These are phyloP conservation scores for Phymatocera aterrima DNA, from an alignment of 2,888 invertebrate species.

Conservation along the genomic window DNA sequence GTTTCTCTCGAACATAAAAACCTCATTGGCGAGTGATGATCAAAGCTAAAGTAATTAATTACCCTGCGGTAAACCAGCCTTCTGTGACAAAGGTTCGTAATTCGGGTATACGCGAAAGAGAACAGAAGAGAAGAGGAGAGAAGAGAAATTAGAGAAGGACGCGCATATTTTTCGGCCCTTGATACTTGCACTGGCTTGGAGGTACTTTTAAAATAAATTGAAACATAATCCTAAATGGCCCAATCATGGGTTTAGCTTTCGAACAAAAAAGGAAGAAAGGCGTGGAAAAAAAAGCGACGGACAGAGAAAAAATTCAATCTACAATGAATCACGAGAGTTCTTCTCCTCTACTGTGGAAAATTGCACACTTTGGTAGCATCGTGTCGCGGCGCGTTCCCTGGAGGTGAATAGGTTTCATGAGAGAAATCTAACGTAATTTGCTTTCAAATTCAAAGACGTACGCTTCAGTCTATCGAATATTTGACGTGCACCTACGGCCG, in stretches of 20 bases:
- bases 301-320: slow-evolving; percentile 33
- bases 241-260: neutral
- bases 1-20: slow-evolving; percentile 9
- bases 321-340: slow-evolving; percentile 7
- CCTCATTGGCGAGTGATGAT: slow-evolving; percentile 25
- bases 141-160: neutral
- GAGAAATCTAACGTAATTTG: slow-evolving; percentile 16
- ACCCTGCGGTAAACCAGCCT: slow-evolving; percentile 30
- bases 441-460: slow-evolving; percentile 10
- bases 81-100: slow-evolving; percentile 32
- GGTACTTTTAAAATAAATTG: neutral
- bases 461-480: neutral
- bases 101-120: neutral
- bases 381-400: neutral
- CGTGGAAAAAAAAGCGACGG: too few relatives aligned
- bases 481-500: neutral
- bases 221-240: slow-evolving; percentile 12
- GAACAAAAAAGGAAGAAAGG: too few relatives aligned
- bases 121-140: neutral
- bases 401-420: neutral
- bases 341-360: neutral
- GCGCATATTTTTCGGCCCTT: neutral
- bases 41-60: slow-evolving; percentile 39
- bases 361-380: neutral
- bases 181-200: neutral